Evolutionary conservation across 2,888 invertebrate genomes (phyloP), one percentile per base, ranked within the genome.

Genomic region (Orgyia antiqua): DNA sequence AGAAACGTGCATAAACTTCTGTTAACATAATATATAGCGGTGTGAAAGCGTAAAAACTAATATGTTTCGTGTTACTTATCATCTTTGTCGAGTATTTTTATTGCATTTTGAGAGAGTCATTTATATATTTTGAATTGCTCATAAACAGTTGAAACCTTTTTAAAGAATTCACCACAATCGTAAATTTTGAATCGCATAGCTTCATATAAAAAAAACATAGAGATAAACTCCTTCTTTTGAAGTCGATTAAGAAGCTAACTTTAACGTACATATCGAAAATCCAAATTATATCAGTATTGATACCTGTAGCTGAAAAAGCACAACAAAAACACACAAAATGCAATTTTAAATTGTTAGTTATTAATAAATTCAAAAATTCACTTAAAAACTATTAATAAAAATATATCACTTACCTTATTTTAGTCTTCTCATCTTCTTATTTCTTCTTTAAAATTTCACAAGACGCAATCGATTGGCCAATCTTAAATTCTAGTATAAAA

Each of bases 291-390:
- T n/a, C n/a, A n/a, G n/a, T 53, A 84, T 83, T 86, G 84, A 84
- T 86, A 83, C 84, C 83, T 82, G 83, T 75, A 78, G 67, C 78
- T 79, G 75, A 55, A 76, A 75, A 66, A 61, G 70, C 76, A 83
- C 79, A 80, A 66, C 68, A 74, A 49, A 79, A 70, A 66, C 68
- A 74, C 67, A 72, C 61, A 72, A 63, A 68, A 68, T 57, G 56
- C 65, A 69, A 60, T 58, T 55, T 64, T 64, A 66, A 56, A 42
- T 40, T 24, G 58, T 73, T 72, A 74, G 62, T 63, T 15, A 56
- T 65, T 70, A 68, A 62, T 51, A 57, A 58, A 52, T 51, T 52
- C n/a, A n/a, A n/a, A n/a, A n/a, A 50, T 41, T 36, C n/a, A n/a
- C n/a, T n/a, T 45, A 43, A 51, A 42, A 49, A 39, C 54, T 53